Percentiles rank a stretch among this genome's conserved stretches.
phyloP scores from a whole-genome alignment of 2,113 vertebrate species.

The Muscicapa adusta region DNA sequence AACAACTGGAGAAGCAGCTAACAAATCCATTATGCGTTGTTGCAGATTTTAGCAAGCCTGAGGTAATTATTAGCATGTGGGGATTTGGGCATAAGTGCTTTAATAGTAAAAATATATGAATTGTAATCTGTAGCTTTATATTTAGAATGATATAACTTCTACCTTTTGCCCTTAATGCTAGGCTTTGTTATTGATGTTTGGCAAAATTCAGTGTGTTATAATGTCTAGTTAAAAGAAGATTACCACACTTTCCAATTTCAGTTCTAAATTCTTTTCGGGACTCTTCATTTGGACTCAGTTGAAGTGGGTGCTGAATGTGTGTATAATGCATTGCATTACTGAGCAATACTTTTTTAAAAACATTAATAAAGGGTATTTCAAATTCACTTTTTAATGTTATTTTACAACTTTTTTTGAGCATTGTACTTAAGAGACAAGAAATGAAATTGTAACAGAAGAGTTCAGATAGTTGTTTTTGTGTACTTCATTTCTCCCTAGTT shows the following conservation, averaged over 20 bases:
- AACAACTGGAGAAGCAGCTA: conserved; percentile 85
- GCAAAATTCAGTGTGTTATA: background rate
- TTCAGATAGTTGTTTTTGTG: background rate
- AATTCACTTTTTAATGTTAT: background rate
- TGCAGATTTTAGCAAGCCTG: conserved; percentile 92
- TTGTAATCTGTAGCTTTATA: background rate
- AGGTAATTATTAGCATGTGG: conserved; percentile 76
- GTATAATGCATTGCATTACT: background rate
- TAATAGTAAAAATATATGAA: background rate
- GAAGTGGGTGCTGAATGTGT: background rate
- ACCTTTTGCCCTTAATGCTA: background rate
- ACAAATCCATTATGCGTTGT: conserved; percentile 82
- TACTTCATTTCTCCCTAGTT: background rate
- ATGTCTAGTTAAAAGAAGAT: background rate
- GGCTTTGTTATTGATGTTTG: background rate
- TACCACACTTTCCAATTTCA: background rate
- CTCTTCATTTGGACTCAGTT: background rate
- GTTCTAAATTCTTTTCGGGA: background rate
- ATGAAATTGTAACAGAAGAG: background rate
- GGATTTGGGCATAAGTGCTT: background rate
- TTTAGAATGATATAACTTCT: background rate
- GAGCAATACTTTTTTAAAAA: background rate
- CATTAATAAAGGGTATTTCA: background rate
- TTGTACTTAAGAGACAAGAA: background rate
- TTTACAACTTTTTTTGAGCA: fast-evolving